Conservation (phyloP, 1,140 invertebrate species). For the Coptotermes formosanus region DNA sequence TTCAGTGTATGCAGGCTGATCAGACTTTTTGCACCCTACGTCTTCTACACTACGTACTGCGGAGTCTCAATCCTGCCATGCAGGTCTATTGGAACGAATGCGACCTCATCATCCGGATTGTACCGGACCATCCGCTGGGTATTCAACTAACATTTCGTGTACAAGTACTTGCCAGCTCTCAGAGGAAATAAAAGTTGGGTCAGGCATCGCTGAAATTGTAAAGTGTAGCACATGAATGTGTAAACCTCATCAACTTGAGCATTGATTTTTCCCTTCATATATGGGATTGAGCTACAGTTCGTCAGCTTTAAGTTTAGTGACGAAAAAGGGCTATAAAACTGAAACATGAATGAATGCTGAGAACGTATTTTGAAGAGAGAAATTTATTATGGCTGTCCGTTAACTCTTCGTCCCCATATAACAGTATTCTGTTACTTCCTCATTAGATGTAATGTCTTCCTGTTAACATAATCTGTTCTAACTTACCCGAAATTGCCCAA, state of each 20-base stretch:
- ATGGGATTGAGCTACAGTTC: neutral
- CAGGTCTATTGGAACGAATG: neutral
- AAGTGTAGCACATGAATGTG: neutral
- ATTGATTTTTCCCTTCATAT: neutral
- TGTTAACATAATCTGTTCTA: no score
- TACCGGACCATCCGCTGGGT: neutral
- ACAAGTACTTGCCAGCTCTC: neutral
- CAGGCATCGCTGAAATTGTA: neutral
- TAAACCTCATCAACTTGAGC: neutral
- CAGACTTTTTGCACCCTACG: no score
- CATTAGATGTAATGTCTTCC: no score
- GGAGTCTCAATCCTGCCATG: no score
- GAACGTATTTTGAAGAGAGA: no score
- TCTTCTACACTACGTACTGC: no score
- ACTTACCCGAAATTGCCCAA: no score
- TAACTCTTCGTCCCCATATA: no score
- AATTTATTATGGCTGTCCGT: no score
- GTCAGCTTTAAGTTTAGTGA: neutral
- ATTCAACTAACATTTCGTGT: neutral
- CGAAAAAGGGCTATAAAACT: neutral
- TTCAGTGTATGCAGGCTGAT: no score
- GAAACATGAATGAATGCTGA: neutral
- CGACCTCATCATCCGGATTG: neutral
- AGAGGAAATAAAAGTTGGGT: constrained; percentile 1
- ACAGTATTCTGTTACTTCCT: no score